Evolutionary conservation across 1,140 invertebrate genomes (phyloP).

Genomic region (Tetragnatha versicolor): DNA sequence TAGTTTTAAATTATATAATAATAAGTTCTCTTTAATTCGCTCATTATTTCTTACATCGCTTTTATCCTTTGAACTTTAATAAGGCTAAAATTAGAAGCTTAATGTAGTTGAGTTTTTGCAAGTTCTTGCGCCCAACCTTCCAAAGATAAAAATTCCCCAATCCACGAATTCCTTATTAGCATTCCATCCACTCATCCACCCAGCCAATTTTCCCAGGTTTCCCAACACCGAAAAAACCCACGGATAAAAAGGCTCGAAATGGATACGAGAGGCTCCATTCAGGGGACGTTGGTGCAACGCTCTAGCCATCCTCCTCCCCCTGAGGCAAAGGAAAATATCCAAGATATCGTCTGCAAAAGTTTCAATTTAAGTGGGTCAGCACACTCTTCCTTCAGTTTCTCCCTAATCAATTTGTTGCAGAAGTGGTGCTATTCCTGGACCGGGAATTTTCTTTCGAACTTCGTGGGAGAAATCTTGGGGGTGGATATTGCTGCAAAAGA

Average conservation of each 20-base stretch:
- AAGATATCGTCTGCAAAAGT: constrained; percentile 7
- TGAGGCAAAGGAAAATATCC: neutral
- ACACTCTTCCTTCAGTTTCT: too few species aligned
- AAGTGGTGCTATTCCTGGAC: neutral
- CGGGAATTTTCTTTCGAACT: neutral
- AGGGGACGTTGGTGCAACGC: neutral
- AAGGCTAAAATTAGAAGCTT: too few species aligned
- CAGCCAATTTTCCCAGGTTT: neutral
- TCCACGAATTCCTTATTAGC: too few species aligned
- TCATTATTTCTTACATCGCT: too few species aligned
- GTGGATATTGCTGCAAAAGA: neutral
- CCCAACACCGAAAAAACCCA: neutral
- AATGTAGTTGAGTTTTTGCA: too few species aligned
- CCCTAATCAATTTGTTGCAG: neutral
- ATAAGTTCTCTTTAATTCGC: too few species aligned
- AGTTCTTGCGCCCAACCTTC: too few species aligned
- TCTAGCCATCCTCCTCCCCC: neutral
- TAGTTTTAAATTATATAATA: too few species aligned
- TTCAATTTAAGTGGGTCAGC: constrained; percentile 8
- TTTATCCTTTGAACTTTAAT: too few species aligned
- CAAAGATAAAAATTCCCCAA: too few species aligned
- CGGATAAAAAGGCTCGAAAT: neutral
- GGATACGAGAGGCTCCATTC: neutral
- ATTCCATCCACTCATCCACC: neutral
- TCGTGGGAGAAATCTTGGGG: neutral